A percentile compares a stretch with the other conserved stretches of the same genome.
phyloP scores from a whole-genome alignment of 2,113 vertebrate genomes.

The Sitta europaea region DNA sequence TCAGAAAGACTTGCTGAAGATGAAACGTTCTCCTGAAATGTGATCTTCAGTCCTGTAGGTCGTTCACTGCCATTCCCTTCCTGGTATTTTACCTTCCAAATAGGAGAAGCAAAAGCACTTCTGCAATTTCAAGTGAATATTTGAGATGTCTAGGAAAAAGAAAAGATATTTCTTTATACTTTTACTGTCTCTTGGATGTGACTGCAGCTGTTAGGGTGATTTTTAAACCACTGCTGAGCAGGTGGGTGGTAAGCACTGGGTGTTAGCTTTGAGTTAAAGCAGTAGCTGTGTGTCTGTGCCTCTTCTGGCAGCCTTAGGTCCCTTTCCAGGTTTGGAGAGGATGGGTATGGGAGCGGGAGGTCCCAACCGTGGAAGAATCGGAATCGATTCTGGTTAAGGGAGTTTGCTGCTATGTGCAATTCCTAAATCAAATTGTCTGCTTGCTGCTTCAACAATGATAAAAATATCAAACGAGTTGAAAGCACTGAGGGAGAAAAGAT shows the following conservation, averaged over 20 bases:
- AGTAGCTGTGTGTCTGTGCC: not conserved
- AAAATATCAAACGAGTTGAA: not conserved
- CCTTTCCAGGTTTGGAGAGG: not conserved
- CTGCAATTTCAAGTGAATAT: not conserved
- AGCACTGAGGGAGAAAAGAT: not conserved
- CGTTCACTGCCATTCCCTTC: not conserved
- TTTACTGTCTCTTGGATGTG: not conserved
- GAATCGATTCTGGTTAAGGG: not conserved
- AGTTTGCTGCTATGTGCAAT: not conserved
- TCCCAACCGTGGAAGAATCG: not conserved
- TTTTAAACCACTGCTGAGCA: not conserved
- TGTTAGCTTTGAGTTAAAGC: not conserved
- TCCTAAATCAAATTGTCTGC: not conserved
- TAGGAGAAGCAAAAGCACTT: not conserved
- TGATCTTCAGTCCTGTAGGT: not conserved
- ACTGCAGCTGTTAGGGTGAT: not conserved
- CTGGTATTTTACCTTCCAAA: not conserved
- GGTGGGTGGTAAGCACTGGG: not conserved
- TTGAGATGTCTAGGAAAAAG: not conserved
- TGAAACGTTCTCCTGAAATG: slow-evolving; percentile 4
- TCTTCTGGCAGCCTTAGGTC: not conserved
- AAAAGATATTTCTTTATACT: not conserved
- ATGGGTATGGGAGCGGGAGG: not conserved
- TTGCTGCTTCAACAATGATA: not conserved
- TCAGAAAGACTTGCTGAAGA: slow-evolving; percentile 1